Evolutionary conservation across 2,797 vertebrate genomes (phyloP).

Genomic region (Echiichthys vipera): DNA sequence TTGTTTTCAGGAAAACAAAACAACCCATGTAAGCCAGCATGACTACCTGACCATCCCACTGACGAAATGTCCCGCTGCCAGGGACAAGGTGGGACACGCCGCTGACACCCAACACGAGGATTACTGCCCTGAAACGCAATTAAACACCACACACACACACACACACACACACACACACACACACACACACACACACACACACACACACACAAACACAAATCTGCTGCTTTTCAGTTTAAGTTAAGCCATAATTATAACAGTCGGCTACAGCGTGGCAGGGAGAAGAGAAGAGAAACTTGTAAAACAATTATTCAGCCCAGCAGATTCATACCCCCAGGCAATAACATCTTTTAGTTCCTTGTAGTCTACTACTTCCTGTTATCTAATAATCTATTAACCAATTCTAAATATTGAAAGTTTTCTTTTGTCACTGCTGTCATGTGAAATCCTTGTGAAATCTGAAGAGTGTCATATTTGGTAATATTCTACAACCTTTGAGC

Average conservation of each 20-base stretch:
- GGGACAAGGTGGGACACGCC: constrained; percentile 51
- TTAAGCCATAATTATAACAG: constrained; percentile 50
- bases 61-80: constrained; percentile 30
- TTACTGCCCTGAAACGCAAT: constrained; percentile 37
- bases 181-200: constrained; percentile 26
- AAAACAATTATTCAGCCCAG: constrained; percentile 14
- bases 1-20: constrained; percentile 19
- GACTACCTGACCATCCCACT: constrained; percentile 4
- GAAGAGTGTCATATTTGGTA: neutral
- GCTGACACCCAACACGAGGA: constrained; percentile 28
- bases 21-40: constrained; percentile 23
- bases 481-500: neutral
- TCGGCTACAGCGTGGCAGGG: constrained; percentile 28
- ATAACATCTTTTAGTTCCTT: constrained; percentile 1
- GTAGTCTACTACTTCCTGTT: constrained; percentile 26
- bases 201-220: constrained; percentile 30
- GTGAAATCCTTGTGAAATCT: neutral
- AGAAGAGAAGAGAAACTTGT: constrained; percentile 2
- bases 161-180: constrained; percentile 25
- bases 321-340: constrained; percentile 31
- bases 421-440: constrained; percentile 23
- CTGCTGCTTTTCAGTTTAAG: constrained; percentile 8
- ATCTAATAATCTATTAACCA: constrained; percentile 35
- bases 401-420: neutral
- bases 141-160: neutral